Base-by-base conservation (phyloP, 2,888 invertebrate genomes). In the Macroteleia sp. region DNA sequence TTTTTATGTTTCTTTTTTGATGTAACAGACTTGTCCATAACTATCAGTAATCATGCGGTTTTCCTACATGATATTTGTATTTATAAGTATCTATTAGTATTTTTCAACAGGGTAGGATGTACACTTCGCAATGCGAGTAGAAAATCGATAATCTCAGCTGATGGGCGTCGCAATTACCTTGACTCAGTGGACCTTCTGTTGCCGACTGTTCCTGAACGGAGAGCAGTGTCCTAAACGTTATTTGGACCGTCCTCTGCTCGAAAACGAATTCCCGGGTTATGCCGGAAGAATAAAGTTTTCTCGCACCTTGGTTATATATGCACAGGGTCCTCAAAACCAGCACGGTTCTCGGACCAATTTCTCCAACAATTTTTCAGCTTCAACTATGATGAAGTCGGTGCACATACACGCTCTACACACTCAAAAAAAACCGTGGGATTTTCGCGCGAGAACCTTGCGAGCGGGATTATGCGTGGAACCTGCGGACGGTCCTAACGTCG, bases 201-300 rank as follows among this genome's bases (percentile, higher is more conserved):
- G 87, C 85, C 86, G 84, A 82, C 73, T 81, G 86, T 88, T 89
- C 86, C 89, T 86, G 88, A 89, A 87, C 86, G 87, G 87, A 83
- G 66, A 42, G 9, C 19, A 77, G 50, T 46, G 80, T 84, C 85
- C 83, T 81, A 83, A 57, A 85, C 86, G 86, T 85, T 85, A 80
- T 81, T 56, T 64, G 77, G 81, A 83, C 84, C 86, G 85, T 82
- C 85, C 81, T 80, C 64, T 66, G 79, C 79, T 81, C 81, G 86
- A 85, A 84, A 85, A 52, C 79, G 74, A 79, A 82, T 12, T 56
- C 67, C 77, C 74, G 61, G 66, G 17, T 6, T 42, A 48, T 42
- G 6, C 73, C 79, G 74, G 80, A 56, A 36, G 80, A 78, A 66
- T 80, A 67, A 64, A 50, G 80, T 84, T 83, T 85, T 82, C 80